Evolutionary conservation across 1,140 invertebrate genomes (phyloP).

Genomic region (Neotoxoptera formosana): DNA sequence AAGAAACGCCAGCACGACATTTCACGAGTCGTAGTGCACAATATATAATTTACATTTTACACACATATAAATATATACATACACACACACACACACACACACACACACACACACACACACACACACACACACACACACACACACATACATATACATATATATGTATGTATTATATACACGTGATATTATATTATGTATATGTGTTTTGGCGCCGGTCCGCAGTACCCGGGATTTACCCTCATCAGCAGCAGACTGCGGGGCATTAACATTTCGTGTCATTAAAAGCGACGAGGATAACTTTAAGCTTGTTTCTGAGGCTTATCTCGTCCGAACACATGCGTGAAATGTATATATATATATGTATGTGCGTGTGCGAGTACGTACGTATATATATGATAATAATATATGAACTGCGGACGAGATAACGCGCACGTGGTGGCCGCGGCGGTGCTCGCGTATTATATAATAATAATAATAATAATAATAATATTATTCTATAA

Average conservation of each 20-base stretch:
- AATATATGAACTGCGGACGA: neutral
- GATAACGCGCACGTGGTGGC: neutral
- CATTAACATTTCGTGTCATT: conserved; percentile 56
- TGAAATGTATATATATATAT: neutral
- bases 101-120: too few species aligned
- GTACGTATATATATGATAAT: too few species aligned
- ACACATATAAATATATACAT: neutral
- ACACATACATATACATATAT: neutral
- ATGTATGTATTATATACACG: neutral
- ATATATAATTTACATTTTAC: neutral
- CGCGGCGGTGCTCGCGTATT: neutral
- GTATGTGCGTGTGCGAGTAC: too few species aligned
- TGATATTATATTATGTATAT: neutral
- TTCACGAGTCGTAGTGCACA: neutral
- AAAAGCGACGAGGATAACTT: conserved; percentile 54
- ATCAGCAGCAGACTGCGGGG: conserved; percentile 32
- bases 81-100: too few species aligned
- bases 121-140: too few species aligned
- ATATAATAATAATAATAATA: neutral
- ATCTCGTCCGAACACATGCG: conserved; percentile 49
- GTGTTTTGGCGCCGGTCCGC: conserved; percentile 12
- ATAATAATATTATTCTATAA: neutral
- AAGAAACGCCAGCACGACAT: neutral
- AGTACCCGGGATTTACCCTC: conserved; percentile 51
- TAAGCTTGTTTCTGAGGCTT: conserved; percentile 48